Evolutionary conservation across 2,797 vertebrate species (phyloP), one percentile per base, ranked within the genome.

Genomic region (Falco naumanni): DNA sequence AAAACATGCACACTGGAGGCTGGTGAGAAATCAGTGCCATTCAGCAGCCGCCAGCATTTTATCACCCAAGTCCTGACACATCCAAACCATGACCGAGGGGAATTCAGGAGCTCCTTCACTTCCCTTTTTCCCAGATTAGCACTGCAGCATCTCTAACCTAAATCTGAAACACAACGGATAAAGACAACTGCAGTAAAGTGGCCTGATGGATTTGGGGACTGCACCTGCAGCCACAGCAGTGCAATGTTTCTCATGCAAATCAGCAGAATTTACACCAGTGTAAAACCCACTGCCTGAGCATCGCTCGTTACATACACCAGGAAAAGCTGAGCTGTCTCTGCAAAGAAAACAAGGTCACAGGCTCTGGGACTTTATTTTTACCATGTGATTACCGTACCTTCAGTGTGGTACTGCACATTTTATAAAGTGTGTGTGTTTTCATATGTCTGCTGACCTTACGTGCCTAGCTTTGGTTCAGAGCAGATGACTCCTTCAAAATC

Each of bases 321-420:
- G 66, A 76, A 91, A 76, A 61, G 31, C 19, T 19, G 29, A 43
- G 64, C 22, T 72, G 63, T 70, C 25, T 56, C 47, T 48, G 33
- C 78, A 70, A 51, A 50, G 29, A 70, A 91, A 84, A 77, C 13
- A 22, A 72, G 60, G 43, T 83, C 50, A 20, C 14, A 45, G 5
- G 45, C 4, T 19, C 34, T 34, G 31, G 17, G 26, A 45, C 24
- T 29, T 82, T 31, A 29, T 31, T 70, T 60, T 81, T 64, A 37
- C 34, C 74, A 37, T 0, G 0, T 0, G 0, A 39, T 47, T 39
- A 56, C 37, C 31, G 29, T 3, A 24, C 5, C 17, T 1, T 37
- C 33, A 16, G 33, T 7, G 6, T 3, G 10, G 18, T 61, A 45
- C 12, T 21, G 8, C 25, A 50, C 10, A 2, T 69, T 79, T 84